These are phyloP conservation scores for Yasuhikotakia modesta DNA, from an alignment of 2,797 vertebrate genomes.

Conservation along the genomic window DNA sequence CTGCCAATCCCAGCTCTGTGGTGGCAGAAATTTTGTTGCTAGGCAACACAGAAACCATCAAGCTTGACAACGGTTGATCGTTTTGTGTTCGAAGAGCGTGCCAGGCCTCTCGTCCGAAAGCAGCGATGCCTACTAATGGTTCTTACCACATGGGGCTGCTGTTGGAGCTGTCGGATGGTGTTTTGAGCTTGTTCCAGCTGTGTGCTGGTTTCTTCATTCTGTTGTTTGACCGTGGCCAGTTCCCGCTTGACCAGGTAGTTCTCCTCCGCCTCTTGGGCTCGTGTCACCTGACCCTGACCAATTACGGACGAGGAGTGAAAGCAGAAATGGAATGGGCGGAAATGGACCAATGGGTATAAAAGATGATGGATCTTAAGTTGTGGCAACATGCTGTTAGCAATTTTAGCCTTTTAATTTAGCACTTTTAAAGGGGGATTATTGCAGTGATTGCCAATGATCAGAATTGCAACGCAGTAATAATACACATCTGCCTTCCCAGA, in stretches of 20 bases:
- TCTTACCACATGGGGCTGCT: slow-evolving; percentile 91
- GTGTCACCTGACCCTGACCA: slow-evolving; percentile 96
- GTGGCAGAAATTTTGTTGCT: slow-evolving; percentile 39
- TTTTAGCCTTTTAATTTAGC: slow-evolving; percentile 26
- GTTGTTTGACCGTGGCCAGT: slow-evolving; percentile 96
- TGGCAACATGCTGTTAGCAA: slow-evolving; percentile 66
- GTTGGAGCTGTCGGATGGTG: slow-evolving; percentile 92
- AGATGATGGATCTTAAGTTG: slow-evolving; percentile 47
- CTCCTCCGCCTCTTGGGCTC: slow-evolving; percentile 99
- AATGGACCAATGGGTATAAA: slow-evolving; percentile 8
- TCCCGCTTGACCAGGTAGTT: slow-evolving; percentile 99
- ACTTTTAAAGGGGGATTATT: not conserved
- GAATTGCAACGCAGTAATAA: slow-evolving; percentile 29
- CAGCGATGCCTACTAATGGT: slow-evolving; percentile 63
- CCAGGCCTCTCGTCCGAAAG: slow-evolving; percentile 20
- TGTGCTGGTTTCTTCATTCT: slow-evolving; percentile 90
- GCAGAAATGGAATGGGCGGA: slow-evolving; percentile 55
- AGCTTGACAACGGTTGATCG: slow-evolving; percentile 2
- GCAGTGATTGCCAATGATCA: slow-evolving; percentile 29
- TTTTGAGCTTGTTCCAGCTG: slow-evolving; percentile 94
- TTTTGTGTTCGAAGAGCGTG: too few species aligned
- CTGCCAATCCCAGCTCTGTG: slow-evolving; percentile 30
- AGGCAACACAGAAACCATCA: slow-evolving; percentile 19
- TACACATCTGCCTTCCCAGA: slow-evolving; percentile 1
- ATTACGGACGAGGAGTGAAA: slow-evolving; percentile 67